Percentiles rank a stretch among this genome's conserved stretches.
These are phyloP conservation scores for Circaetus gallicus DNA, from an alignment of 2,113 vertebrate genomes.

Conservation along the genomic window DNA sequence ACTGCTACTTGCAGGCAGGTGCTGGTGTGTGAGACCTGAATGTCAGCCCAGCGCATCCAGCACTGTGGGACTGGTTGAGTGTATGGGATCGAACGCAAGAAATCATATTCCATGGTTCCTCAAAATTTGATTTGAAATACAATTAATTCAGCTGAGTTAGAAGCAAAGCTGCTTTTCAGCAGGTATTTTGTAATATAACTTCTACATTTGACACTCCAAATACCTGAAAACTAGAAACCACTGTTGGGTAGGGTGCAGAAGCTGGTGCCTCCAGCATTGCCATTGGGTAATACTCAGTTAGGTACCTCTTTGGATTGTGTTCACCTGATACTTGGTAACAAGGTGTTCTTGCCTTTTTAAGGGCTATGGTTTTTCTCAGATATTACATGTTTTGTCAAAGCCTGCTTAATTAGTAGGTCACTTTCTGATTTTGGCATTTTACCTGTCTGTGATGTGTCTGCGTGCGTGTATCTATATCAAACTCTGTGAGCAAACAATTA, in stretches of 20 bases:
- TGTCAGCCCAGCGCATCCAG: background rate
- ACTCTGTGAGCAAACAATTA: rapidly evolving
- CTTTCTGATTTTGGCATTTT: rapidly evolving
- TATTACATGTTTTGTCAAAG: rapidly evolving
- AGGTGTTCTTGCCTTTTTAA: rapidly evolving
- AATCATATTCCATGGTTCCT: background rate
- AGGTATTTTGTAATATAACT: background rate
- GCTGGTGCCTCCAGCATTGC: background rate
- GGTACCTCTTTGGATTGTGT: background rate
- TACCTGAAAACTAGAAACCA: background rate
- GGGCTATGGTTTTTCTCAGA: rapidly evolving
- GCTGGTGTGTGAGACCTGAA: background rate
- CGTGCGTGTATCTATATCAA: background rate
- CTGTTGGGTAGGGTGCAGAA: rapidly evolving
- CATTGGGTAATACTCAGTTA: rapidly evolving
- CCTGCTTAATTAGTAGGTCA: rapidly evolving
- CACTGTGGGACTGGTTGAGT: too few species aligned
- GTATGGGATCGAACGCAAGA: rapidly evolving
- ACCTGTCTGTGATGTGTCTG: background rate
- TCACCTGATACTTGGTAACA: rapidly evolving
- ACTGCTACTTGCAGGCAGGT: background rate
- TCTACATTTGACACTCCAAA: background rate
- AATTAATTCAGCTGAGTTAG: background rate
- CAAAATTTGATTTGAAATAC: background rate
- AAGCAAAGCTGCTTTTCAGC: background rate